Evolutionary conservation across 2,113 vertebrate genomes (phyloP), one percentile per base, ranked within the genome.

Genomic region (Laticauda laticaudata): DNA sequence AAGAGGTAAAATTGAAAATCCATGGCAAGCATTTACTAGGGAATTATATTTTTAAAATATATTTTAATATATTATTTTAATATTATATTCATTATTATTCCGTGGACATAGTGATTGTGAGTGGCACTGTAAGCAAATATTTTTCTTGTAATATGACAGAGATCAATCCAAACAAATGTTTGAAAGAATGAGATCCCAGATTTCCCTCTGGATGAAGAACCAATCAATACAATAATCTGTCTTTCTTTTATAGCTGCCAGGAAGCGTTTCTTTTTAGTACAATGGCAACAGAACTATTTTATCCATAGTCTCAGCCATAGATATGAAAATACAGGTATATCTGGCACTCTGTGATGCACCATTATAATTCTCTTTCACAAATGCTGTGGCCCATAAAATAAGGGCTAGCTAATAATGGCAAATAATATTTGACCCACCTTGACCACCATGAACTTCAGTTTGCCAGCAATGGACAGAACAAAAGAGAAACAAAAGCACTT

Each of bases 1-100:
- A 95, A 94, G 88, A 96, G 90, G 88, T 92, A 54, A 96, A 95
- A 94, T 91, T 57, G 87, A 91, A 61, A 95, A 95, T 94, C 90
- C 90, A 94, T 94, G 81, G 54, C 91, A 96, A 96, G 61, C 87
- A 89, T 45, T 94, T 92, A 92, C 91, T 91, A 0, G 87, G 51
- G 90, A 93, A 24, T 92, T 24, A 90, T 61, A 5, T 91, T 94
- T 89, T 93, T 45, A 1, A 39, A 39, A 39, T 39, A 39, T 39
- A 39, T 94, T 93, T 94, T 87, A 94, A 91, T 89, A 94, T 39
- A 39, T 39, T 39, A 51, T 94, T 92, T 90, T 87, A 86, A 93
- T 54, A 92, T 24, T 94, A 29, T 29, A 91, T 91, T 3, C 53
- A 91, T 94, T 94, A 91, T 93, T 95, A 93, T 95, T 92, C 87